These are phyloP conservation scores for Muscidifurax raptorellus DNA, from an alignment of 1,140 invertebrate genomes.

Conservation along the genomic window DNA sequence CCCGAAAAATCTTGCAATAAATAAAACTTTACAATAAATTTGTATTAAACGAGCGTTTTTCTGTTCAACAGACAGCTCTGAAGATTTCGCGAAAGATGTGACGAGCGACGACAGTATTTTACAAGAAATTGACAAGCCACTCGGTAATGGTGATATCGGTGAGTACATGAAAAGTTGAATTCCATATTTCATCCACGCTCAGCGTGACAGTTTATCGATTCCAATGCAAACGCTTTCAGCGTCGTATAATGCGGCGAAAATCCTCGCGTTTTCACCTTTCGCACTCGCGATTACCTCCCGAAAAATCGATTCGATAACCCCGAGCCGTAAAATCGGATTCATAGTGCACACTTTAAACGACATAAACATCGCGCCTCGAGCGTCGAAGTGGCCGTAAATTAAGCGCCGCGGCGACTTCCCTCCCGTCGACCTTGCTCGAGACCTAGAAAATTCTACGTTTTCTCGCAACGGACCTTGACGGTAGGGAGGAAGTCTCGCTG, in stretches of 20 bases:
- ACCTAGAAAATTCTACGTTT: slow-evolving; percentile 22
- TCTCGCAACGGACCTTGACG: neutral
- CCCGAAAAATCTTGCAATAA: too few species aligned
- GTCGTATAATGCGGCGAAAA: neutral
- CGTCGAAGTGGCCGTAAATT: neutral
- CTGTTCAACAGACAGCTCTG: slow-evolving; percentile 8
- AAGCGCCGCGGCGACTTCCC: neutral
- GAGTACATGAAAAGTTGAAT: slow-evolving; percentile 50
- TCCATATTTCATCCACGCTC: neutral
- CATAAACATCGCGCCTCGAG: neutral
- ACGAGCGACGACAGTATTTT: slow-evolving; percentile 27
- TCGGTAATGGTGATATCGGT: slow-evolving; percentile 63
- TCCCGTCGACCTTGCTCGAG: slow-evolving; percentile 21
- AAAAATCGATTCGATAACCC: neutral
- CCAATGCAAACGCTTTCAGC: neutral
- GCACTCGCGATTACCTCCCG: too few species aligned
- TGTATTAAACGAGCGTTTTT: neutral
- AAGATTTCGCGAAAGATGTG: slow-evolving; percentile 24
- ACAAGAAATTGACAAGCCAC: slow-evolving; percentile 36
- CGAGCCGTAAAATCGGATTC: neutral
- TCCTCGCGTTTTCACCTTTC: neutral
- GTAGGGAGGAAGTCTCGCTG: too few species aligned
- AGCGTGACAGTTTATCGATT: neutral
- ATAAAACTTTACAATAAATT: too few species aligned
- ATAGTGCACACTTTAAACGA: neutral